Evolutionary conservation across 92 coral and sea anemone genomes (phyloP).

Genomic region (Pocillopora grandis): DNA sequence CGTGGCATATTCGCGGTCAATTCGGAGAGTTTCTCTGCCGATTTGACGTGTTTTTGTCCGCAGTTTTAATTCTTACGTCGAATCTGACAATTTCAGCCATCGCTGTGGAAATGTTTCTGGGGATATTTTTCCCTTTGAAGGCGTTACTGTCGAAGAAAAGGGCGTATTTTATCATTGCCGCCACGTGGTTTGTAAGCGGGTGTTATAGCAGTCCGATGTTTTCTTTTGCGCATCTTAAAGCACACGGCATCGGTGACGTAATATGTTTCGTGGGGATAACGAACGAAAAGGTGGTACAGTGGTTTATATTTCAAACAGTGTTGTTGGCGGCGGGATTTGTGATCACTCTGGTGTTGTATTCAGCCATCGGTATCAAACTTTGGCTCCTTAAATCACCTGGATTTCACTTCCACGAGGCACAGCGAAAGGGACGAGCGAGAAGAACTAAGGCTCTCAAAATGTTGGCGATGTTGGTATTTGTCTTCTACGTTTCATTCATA

Average conservation of each 20-base stretch:
- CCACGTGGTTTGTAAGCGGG: conserved; percentile 28
- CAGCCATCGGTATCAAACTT: conserved; percentile 22
- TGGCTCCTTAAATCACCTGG: conserved; percentile 32
- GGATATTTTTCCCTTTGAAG: conserved; percentile 28
- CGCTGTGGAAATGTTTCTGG: conserved; percentile 25
- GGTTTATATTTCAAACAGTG: conserved; percentile 31
- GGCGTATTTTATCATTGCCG: conserved; percentile 15
- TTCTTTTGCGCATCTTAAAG: conserved; percentile 11
- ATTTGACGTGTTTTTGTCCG: conserved; percentile 11
- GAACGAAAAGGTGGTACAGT: conserved; percentile 1
- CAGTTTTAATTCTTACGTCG: conserved; percentile 15
- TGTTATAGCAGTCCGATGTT: conserved; percentile 19
- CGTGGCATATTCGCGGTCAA: conserved; percentile 23
- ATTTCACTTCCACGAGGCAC: background rate
- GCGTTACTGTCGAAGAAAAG: conserved; percentile 21
- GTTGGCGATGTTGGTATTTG: conserved; percentile 28
- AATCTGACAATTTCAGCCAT: conserved; percentile 33
- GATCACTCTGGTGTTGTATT: background rate
- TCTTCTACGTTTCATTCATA: conserved; percentile 29
- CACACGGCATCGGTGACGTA: background rate
- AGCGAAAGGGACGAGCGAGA: conserved; percentile 11
- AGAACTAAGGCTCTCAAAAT: conserved; percentile 15
- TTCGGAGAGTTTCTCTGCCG: conserved; percentile 21
- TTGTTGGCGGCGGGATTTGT: conserved; percentile 10
- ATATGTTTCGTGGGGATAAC: conserved; percentile 4